Conservation (phyloP, 1,140 invertebrate species). For the Thrips palmi region DNA sequence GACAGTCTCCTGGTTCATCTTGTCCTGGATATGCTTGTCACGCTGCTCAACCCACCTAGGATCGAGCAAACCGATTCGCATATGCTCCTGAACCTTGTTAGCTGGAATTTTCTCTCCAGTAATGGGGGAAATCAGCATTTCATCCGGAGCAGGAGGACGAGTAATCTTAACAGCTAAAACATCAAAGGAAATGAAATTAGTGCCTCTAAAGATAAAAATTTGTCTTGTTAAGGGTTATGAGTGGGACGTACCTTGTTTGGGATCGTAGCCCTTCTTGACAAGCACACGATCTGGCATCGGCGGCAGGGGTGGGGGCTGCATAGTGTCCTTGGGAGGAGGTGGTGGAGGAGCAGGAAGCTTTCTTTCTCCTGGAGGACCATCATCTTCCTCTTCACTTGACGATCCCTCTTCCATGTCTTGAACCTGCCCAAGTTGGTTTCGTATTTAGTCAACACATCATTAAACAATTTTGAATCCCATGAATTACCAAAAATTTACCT, state of each 20-base stretch:
- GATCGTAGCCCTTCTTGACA: conserved; percentile 93
- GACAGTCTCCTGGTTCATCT: conserved; percentile 67
- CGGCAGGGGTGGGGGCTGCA: conserved; percentile 54
- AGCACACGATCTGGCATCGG: conserved; percentile 86
- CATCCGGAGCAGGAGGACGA: conserved; percentile 43
- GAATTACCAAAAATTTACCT: conserved; percentile 17
- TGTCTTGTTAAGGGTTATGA: not conserved
- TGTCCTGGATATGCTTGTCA: conserved; percentile 70
- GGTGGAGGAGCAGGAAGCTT: conserved; percentile 19
- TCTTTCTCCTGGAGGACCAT: conserved; percentile 17
- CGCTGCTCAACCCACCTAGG: conserved; percentile 95
- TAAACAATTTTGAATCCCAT: not conserved
- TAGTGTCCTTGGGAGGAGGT: conserved; percentile 15
- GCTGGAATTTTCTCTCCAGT: conserved; percentile 95
- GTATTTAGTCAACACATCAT: not conserved
- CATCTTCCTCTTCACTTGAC: conserved; percentile 50
- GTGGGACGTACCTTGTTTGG: conserved; percentile 45
- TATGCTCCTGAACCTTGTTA: conserved; percentile 92
- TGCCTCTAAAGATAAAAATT: not conserved
- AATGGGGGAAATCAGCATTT: conserved; percentile 93
- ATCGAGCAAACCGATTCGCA: conserved; percentile 92
- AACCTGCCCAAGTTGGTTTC: conserved; percentile 25
- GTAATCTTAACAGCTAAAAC: conserved; percentile 31
- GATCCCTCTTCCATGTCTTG: conserved; percentile 85
- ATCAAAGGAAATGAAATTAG: not conserved